Evolutionary conservation across 2,113 vertebrate genomes (phyloP).

Genomic region (Falcunculus frontatus): DNA sequence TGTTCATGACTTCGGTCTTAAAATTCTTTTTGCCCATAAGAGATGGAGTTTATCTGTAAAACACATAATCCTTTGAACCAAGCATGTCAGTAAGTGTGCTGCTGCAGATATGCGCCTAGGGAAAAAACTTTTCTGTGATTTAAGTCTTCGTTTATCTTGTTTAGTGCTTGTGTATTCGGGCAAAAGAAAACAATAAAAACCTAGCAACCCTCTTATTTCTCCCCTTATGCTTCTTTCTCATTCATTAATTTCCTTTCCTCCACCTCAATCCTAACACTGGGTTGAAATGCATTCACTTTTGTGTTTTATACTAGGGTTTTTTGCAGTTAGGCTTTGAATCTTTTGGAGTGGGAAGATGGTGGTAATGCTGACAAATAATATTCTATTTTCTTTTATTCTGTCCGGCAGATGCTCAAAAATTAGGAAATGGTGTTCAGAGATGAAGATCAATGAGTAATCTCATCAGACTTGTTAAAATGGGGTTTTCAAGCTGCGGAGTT

Average conservation of each 20-base stretch:
- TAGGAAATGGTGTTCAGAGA: neutral
- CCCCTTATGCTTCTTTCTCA: neutral
- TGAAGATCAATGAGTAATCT: neutral
- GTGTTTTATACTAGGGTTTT: fast-evolving
- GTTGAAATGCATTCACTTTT: neutral
- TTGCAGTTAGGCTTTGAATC: neutral
- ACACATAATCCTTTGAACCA: neutral
- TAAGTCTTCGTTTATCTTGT: neutral
- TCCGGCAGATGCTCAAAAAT: neutral
- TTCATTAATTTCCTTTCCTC: neutral
- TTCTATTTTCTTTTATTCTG: neutral
- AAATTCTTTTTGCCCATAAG: neutral
- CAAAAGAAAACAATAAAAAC: neutral
- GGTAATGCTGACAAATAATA: neutral
- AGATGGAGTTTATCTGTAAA: neutral
- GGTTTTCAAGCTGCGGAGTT: neutral
- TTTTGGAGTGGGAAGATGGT: neutral
- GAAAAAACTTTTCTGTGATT: neutral
- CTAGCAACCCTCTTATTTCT: neutral
- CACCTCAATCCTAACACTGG: neutral
- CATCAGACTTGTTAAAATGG: neutral
- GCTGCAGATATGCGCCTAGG: neutral
- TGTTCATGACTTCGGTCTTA: neutral
- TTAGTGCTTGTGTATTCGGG: neutral
- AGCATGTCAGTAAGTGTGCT: neutral